Evolutionary conservation across 2,888 invertebrate species (phyloP).

Genomic region (Terebella lapidaria): DNA sequence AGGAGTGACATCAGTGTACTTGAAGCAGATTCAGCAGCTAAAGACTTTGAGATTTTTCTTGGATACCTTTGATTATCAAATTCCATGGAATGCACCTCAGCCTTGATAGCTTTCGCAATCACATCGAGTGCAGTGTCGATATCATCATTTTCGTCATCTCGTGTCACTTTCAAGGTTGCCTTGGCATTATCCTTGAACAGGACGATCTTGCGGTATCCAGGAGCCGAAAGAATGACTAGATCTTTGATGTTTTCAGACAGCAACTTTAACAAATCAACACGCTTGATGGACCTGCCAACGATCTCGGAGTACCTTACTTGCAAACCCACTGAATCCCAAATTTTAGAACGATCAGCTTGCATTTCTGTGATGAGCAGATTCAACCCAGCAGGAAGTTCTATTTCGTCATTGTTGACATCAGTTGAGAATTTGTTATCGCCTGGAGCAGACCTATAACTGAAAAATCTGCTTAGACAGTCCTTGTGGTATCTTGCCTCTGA

Average conservation of each 20-base stretch:
- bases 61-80: neutral
- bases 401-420: neutral
- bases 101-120: neutral
- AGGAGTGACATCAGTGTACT: neutral
- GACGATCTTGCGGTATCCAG: neutral
- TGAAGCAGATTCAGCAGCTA: slow-evolving; percentile 1
- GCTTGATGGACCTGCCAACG: neutral
- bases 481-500: slow-evolving; percentile 4
- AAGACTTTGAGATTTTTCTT: slow-evolving; percentile 1
- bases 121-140: neutral
- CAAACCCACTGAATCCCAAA: slow-evolving; percentile 1
- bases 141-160: neutral
- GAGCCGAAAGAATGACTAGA: slow-evolving; percentile 2
- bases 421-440: neutral
- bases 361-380: neutral
- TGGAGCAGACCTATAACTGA: neutral
- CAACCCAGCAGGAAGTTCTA: neutral
- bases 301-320: neutral
- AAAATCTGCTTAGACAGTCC: slow-evolving; percentile 2
- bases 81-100: neutral
- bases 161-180: neutral
- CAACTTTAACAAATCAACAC: neutral
- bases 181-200: neutral
- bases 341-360: slow-evolving; percentile 6
- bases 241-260: neutral